A percentile compares a stretch with the other conserved stretches of the same genome.
Evolutionary conservation across 2,113 vertebrate genomes (phyloP).

Genomic region (Bufo bufo): DNA sequence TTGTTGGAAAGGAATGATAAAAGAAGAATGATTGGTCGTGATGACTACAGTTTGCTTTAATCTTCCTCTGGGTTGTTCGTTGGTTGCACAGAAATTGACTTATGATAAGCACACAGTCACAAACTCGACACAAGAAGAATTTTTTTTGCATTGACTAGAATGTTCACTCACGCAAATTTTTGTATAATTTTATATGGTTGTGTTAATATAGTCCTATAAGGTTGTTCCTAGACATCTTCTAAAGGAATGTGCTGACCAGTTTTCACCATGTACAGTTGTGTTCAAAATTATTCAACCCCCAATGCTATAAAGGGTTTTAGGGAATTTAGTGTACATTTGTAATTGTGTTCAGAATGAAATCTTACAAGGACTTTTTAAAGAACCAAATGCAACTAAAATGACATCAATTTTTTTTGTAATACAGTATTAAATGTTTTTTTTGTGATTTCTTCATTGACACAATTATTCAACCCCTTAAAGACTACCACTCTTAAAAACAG

Average conservation of each 20-base stretch:
- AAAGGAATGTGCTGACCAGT: not conserved
- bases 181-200: not conserved
- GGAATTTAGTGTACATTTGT: too few species aligned
- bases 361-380: too few species aligned
- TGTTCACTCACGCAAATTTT: not conserved
- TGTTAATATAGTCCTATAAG: not conserved
- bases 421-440: too few species aligned
- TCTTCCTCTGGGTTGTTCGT: not conserved
- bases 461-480: too few species aligned
- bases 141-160: not conserved
- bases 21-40: not conserved
- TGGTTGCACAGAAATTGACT: conserved; percentile 12
- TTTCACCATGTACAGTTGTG: too few species aligned
- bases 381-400: too few species aligned
- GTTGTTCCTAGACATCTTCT: not conserved
- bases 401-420: too few species aligned
- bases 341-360: too few species aligned
- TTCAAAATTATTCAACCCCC: too few species aligned
- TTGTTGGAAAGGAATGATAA: not conserved
- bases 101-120: not conserved
- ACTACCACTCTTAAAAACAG: too few species aligned
- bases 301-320: too few species aligned
- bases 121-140: conserved; percentile 6
- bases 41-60: conserved; percentile 14
- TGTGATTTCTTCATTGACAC: too few species aligned